These are phyloP conservation scores for Adelges cooleyi DNA, from an alignment of 1,140 invertebrate genomes.

Conservation along the genomic window DNA sequence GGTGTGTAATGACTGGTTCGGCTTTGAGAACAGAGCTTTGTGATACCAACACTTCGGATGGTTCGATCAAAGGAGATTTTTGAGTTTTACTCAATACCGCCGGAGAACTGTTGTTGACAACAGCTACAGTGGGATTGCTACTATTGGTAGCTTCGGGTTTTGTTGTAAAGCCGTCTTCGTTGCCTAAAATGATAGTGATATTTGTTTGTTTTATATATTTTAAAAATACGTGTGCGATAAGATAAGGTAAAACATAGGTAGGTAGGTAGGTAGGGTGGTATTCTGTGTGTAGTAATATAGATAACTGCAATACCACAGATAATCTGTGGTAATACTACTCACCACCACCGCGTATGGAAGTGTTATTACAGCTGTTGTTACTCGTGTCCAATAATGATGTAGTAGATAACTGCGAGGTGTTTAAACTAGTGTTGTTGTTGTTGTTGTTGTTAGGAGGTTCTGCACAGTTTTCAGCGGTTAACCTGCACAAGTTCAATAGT, in stretches of 20 bases:
- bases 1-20: slow-evolving; percentile 63
- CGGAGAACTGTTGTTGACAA: not conserved
- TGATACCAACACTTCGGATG: slow-evolving; percentile 63
- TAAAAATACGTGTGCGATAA: too few species aligned
- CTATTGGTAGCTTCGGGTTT: too few species aligned
- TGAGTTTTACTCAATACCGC: slow-evolving; percentile 14
- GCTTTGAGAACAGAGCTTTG: slow-evolving; percentile 61
- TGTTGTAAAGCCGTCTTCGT: too few species aligned
- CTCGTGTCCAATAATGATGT: not conserved
- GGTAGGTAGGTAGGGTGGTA: too few species aligned
- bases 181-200: too few species aligned
- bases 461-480: not conserved
- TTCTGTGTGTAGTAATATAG: too few species aligned
- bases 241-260: too few species aligned
- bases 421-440: slow-evolving; percentile 1
- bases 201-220: too few species aligned
- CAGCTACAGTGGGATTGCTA: too few species aligned
- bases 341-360: not conserved
- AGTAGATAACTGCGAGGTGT: slow-evolving; percentile 3
- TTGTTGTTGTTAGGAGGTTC: slow-evolving; percentile 4
- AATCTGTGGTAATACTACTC: too few species aligned
- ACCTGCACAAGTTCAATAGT: too few species aligned
- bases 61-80: slow-evolving; percentile 58
- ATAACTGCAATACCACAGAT: too few species aligned
- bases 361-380: not conserved